Conservation (phyloP, 23 tunicate genomes). For the Ciona savignyi region DNA sequence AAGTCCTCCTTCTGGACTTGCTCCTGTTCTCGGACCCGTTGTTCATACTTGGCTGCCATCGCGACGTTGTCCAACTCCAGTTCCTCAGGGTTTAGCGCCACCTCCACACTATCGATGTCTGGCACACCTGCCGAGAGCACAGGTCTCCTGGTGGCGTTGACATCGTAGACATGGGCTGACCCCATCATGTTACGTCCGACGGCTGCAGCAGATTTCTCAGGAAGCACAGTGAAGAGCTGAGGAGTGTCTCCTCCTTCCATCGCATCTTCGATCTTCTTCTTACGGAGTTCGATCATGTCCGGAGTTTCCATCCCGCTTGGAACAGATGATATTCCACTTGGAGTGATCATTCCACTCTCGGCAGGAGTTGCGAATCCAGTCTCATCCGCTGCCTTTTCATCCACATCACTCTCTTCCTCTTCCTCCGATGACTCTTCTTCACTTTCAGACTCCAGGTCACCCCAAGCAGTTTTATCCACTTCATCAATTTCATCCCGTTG, state of each 20-base stretch:
- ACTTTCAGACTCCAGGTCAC: constrained; percentile 92
- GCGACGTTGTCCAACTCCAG: constrained; percentile 84
- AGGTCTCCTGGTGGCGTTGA: constrained; percentile 17
- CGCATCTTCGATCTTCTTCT: constrained; percentile 75
- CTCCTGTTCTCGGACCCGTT: constrained; percentile 76
- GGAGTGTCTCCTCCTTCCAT: constrained; percentile 99
- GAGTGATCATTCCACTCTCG: constrained; percentile 95
- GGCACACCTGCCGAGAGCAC: constrained; percentile 18
- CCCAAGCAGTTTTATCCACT: constrained; percentile 80
- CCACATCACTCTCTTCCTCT: constrained; percentile 81
- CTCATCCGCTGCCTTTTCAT: constrained; percentile 62
- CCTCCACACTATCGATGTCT: constrained; percentile 65
- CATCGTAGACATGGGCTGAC: constrained; percentile 91
- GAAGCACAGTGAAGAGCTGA: constrained; percentile 77
- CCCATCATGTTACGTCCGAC: constrained; percentile 95
- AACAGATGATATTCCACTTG: constrained; percentile 93
- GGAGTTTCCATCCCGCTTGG: constrained; percentile 98
- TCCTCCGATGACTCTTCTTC: constrained; percentile 71
- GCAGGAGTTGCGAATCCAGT: constrained; percentile 91
- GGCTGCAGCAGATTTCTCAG: constrained; percentile 57
- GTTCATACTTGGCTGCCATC: constrained; percentile 94
- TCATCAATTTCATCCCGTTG: constrained; percentile 60
- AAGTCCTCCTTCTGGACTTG: constrained; percentile 73
- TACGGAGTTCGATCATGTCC: constrained; percentile 86
- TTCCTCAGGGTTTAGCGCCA: constrained; percentile 89